Evolutionary conservation across 2,888 invertebrate genomes (phyloP).

Genomic region (Artemia sinica): DNA sequence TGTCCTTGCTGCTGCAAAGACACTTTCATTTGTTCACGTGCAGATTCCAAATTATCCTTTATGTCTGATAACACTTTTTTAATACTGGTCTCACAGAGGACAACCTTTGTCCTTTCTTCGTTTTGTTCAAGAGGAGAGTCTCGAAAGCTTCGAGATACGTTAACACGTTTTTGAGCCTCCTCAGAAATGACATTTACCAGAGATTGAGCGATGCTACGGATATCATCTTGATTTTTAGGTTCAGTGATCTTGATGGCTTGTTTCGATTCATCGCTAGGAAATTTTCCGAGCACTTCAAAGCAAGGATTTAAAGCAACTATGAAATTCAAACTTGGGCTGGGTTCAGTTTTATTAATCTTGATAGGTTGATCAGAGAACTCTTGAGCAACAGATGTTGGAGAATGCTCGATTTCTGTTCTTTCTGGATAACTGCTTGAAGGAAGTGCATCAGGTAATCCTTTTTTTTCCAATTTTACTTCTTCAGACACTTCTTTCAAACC

Average conservation of each 20-base stretch:
- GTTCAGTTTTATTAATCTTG: neutral
- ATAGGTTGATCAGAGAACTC: neutral
- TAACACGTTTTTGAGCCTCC: conserved; percentile 7
- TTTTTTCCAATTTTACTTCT: neutral
- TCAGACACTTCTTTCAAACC: neutral
- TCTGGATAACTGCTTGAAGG: neutral
- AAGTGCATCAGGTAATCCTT: neutral
- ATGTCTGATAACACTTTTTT: conserved; percentile 53
- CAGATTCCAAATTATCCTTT: conserved; percentile 49
- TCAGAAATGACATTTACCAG: neutral
- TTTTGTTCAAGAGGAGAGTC: neutral
- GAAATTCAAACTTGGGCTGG: neutral
- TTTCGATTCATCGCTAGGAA: neutral
- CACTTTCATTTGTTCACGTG: conserved; percentile 49
- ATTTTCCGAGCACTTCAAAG: too few species aligned
- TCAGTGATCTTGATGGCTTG: neutral
- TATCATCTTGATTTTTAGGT: neutral
- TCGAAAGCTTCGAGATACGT: neutral
- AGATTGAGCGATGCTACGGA: neutral
- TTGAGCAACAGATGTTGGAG: neutral
- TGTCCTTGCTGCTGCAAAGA: conserved; percentile 47
- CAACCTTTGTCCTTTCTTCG: neutral
- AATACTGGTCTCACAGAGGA: conserved; percentile 30
- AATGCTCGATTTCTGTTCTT: neutral
- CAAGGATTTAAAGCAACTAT: too few species aligned